Evolutionary conservation across 2,888 invertebrate species (phyloP), one percentile per base, ranked within the genome.

Genomic region (Heliconius erato): DNA sequence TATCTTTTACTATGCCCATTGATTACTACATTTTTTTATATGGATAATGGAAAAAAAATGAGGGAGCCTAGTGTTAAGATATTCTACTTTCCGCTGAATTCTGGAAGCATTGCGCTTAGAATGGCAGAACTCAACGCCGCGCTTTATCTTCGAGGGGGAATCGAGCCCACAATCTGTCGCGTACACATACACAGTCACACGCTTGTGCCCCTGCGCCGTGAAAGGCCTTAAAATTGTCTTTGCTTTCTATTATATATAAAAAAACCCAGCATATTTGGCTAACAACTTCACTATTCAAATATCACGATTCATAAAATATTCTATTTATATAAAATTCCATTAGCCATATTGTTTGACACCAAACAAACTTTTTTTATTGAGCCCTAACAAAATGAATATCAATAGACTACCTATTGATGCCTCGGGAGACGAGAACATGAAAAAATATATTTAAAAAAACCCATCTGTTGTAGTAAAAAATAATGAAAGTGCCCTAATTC

Each of bases 311-410:
- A 78, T 78, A 49, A 78, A 78, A 78, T 68, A 78, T 78, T 78
- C 65, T 68, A 78, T 78, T 26, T 78, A 68, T 68, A 68, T 68
- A 28, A 78, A 78, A 78, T 49, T 67, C 78, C 68, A 78, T 78
- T 78, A 78, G 78, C 78, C 28, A 67, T 78, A 78, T 78, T 78
- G 78, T 65, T 78, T 78, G 78, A 78, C 78, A 68, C 68, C 44
- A 68, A 78, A 78, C 78, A 78, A 78, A 78, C 78, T 78, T 78
- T 76, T 40, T 78, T 76, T 76, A 76, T 76, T 63, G 76, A 49
- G 11, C 28, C 26, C 44, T 49, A 49, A 68, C 78, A 68, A 68
- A 44, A 78, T 78, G 63, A 65, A 78, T 67, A 78, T 68, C 78
- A 49, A 78, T 78, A 28, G 68, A 6, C 49, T 23, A 67, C 26